Evolutionary conservation across 2,797 vertebrate species (phyloP), one percentile per base, ranked within the genome.

Genomic region (Eulemur rubriventer): DNA sequence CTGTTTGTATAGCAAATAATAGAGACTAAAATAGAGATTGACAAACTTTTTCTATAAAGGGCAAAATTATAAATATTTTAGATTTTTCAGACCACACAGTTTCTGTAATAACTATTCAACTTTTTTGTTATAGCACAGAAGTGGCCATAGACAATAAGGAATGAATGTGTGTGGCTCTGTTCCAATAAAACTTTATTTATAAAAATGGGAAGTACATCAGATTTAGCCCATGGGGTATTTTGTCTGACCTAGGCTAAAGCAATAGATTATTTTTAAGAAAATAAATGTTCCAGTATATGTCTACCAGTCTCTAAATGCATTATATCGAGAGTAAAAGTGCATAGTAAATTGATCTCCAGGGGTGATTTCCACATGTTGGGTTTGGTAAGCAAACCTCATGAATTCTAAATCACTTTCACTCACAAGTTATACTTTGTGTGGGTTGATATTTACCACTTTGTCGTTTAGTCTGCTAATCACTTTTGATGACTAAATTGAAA

Each of bases 261-360:
- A 55, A 20, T 26, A 55, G 57, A 43, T 70, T 89, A 79, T 84
- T 76, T 93, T 89, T 79, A 91, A 84, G 73, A 81, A 82, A 92
- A 30, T 59, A 59, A 83, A 33, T 78, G 22, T 69, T 24, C 67
- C 6, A 41, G 18, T 26, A 61, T 38, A 50, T 85, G 20, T 73
- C 28, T 88, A 55, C 38, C 0, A 65, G 1, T 35, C 43, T 87
- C 28, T 18, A 76, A 59, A 84, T 61, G 10, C 86, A 85, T 89
- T 91, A 83, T 14, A 52, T 48, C 24, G 20, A 79, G n/a, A 91
- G 24, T 73, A 78, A 57, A 85, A 57, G 1, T 33, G 38, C 26
- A 65, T 5, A 59, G 22, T 69, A 92, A 57, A 69, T 43, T 48
- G 43, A 57, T 67, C 14, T 59, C 38, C 35, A 80, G 0, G 2